A percentile compares a stretch with the other conserved stretches of the same genome.
phyloP scores from a whole-genome alignment of 2,797 vertebrate genomes.

The Enteromius treurensis region DNA sequence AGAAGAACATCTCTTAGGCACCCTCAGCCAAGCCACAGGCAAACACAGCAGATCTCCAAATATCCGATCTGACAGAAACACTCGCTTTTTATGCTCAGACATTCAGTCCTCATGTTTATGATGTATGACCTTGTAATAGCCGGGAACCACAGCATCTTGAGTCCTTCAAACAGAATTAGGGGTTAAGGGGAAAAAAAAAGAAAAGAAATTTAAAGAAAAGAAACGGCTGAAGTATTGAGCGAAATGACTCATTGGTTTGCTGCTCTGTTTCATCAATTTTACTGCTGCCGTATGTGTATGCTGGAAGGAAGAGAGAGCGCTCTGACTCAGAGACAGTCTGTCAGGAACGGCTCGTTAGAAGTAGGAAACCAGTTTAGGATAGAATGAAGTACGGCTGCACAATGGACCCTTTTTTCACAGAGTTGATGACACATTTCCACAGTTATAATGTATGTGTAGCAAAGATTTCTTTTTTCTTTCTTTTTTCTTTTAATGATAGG shows the following conservation, averaged over 20 bases:
- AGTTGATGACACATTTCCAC: not conserved
- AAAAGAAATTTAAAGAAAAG: not conserved
- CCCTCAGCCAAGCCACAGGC: constrained; percentile 48
- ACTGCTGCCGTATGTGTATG: constrained; percentile 5
- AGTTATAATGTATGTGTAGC: not conserved
- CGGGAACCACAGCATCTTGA: constrained; percentile 53
- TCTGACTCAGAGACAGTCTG: not conserved
- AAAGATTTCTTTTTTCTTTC: not conserved
- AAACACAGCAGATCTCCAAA: constrained; percentile 41
- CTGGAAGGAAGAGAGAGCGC: not conserved
- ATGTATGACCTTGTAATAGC: constrained; percentile 55
- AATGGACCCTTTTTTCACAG: not conserved
- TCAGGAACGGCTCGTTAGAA: not conserved
- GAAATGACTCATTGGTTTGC: not conserved
- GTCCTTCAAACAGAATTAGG: constrained; percentile 55
- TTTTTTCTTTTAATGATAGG: not conserved
- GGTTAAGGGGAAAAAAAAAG: not conserved
- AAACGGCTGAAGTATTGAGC: not conserved
- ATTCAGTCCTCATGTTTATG: constrained; percentile 47
- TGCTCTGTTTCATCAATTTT: constrained; percentile 20
- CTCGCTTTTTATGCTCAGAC: constrained; percentile 34
- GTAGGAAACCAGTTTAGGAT: not conserved
- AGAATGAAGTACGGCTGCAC: not conserved
- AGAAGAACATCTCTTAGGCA: constrained; percentile 1
- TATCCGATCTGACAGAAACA: constrained; percentile 51